A percentile compares a stretch with the other conserved stretches of the same genome.
phyloP scores from a whole-genome alignment of 2,797 vertebrate genomes.

The Pipistrellus kuhlii region DNA sequence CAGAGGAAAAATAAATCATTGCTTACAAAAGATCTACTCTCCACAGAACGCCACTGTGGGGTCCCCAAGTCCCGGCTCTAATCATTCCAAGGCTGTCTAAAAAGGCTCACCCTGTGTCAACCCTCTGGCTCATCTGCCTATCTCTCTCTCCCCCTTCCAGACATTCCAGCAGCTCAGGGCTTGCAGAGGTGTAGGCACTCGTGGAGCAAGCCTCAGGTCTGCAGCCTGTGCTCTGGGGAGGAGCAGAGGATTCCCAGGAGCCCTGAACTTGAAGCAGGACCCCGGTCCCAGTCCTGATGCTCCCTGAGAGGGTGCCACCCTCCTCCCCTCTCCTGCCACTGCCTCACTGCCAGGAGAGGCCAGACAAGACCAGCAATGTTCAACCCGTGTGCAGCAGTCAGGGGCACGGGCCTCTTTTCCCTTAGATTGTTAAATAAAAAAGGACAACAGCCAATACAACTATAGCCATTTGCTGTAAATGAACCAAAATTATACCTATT shows the following conservation, averaged over 20 bases:
- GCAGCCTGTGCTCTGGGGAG: neutral
- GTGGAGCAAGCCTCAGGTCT: neutral
- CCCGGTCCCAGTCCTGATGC: too few relatives aligned
- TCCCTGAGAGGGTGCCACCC: rapidly evolving
- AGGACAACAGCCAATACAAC: neutral
- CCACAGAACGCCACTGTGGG: neutral
- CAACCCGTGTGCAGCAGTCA: neutral
- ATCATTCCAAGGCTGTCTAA: conserved; percentile 50
- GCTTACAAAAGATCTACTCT: conserved; percentile 60
- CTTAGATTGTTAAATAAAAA: neutral
- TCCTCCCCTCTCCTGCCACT: neutral
- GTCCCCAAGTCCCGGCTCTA: conserved; percentile 35
- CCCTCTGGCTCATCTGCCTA: neutral
- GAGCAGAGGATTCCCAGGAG: neutral
- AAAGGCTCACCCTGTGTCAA: conserved; percentile 23
- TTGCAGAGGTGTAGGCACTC: rapidly evolving
- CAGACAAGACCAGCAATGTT: neutral
- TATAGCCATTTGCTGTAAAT: neutral
- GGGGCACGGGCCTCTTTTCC: neutral
- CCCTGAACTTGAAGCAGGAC: neutral
- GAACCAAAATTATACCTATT: neutral
- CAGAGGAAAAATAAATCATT: conserved; percentile 62
- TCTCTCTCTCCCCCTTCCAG: neutral
- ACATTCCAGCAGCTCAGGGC: neutral
- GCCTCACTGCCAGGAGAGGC: neutral